Conservation (phyloP, 2,888 invertebrate genomes). For the Mamestra brassicae region DNA sequence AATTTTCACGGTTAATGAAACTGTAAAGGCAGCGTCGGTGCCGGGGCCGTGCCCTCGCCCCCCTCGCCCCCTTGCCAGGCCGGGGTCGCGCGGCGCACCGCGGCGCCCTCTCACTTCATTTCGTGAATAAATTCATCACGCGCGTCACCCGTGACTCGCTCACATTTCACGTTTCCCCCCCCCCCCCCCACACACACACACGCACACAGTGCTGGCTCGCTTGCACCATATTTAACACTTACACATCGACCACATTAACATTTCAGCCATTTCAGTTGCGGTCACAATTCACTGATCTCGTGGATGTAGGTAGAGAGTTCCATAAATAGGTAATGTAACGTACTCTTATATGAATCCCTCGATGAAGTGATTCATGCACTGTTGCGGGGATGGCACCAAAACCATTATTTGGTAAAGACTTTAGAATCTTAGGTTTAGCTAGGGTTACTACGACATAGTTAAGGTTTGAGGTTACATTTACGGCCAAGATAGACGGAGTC, state of each 20-base stretch:
- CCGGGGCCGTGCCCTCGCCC: background rate
- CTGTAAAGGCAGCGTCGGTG: constrained; percentile 60
- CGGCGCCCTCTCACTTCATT: constrained; percentile 76
- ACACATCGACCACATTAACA: constrained; percentile 15
- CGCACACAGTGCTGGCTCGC: constrained; percentile 1
- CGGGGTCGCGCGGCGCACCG: constrained; percentile 48
- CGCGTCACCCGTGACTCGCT: constrained; percentile 50
- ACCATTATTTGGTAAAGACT: too few relatives aligned
- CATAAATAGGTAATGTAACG: background rate
- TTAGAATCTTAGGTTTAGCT: too few relatives aligned
- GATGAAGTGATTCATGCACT: background rate
- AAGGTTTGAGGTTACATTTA: too few relatives aligned
- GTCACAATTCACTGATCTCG: background rate
- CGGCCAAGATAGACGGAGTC: too few relatives aligned
- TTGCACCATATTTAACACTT: constrained; percentile 28
- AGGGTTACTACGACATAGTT: background rate
- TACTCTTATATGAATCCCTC: background rate
- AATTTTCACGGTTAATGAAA: constrained; percentile 78
- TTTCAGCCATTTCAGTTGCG: constrained; percentile 22
- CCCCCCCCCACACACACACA: constrained; percentile 7
- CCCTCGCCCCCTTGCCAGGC: background rate
- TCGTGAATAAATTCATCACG: constrained; percentile 82
- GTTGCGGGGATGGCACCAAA: too few relatives aligned
- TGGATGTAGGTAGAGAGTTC: background rate
- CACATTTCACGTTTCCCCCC: constrained; percentile 24